Percentiles rank a stretch among this genome's conserved stretches.
phyloP scores from a whole-genome alignment of 2,113 vertebrate genomes.

The Acrocephalus kingi region DNA sequence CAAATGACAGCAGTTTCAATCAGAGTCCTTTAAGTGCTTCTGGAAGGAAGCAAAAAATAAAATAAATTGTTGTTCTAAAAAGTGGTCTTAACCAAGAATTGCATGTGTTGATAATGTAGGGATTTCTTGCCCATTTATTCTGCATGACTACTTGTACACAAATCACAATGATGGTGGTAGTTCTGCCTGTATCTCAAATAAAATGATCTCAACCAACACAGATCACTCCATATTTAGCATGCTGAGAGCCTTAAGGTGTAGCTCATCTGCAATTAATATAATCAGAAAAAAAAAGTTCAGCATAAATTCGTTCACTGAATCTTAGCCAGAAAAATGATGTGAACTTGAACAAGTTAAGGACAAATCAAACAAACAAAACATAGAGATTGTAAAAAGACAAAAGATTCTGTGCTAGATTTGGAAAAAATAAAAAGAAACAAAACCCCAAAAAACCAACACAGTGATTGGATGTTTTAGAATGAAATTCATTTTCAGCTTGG shows the following conservation, averaged over 20 bases:
- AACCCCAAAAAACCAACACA: neutral
- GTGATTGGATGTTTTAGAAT: constrained; percentile 48
- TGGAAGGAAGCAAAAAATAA: constrained; percentile 27
- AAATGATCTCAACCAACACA: neutral
- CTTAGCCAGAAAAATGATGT: neutral
- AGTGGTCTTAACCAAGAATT: constrained; percentile 19
- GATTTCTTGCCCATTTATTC: constrained; percentile 49
- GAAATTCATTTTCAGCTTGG: constrained; percentile 81
- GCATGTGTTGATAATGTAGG: constrained; percentile 26
- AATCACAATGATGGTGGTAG: neutral
- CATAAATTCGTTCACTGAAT: neutral
- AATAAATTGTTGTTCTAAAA: constrained; percentile 11
- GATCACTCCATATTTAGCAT: neutral
- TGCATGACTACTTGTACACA: neutral
- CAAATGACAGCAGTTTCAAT: constrained; percentile 61
- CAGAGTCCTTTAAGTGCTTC: constrained; percentile 54
- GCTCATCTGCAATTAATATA: neutral
- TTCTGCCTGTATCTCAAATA: neutral
- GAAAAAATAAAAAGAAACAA: neutral
- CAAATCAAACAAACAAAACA: constrained; percentile 44
- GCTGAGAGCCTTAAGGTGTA: neutral
- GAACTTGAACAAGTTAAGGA: constrained; percentile 45
- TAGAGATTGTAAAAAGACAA: constrained; percentile 29
- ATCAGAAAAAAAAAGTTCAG: neutral
- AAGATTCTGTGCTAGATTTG: constrained; percentile 40